Conservation (phyloP, 2,888 invertebrate genomes). For the Nebria salina region DNA sequence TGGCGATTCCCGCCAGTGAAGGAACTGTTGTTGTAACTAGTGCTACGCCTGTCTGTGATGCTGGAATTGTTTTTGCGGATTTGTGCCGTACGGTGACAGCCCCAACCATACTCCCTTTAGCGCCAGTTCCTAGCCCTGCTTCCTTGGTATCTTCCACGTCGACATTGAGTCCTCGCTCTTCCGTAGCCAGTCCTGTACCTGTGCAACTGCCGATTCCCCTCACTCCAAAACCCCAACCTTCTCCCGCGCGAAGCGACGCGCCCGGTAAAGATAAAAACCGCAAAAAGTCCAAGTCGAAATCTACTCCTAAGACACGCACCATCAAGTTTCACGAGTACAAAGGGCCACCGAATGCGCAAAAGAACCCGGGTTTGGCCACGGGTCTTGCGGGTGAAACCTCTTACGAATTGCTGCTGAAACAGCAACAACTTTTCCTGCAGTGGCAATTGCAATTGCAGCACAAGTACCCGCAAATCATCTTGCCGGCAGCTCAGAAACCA, state of each 20-base stretch:
- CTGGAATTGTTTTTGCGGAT: slow-evolving; percentile 66
- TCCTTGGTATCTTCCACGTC: slow-evolving; percentile 71
- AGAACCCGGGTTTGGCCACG: slow-evolving; percentile 69
- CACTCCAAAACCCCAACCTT: slow-evolving; percentile 63
- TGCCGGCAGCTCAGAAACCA: slow-evolving; percentile 72
- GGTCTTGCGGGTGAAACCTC: slow-evolving; percentile 76
- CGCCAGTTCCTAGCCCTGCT: slow-evolving; percentile 63
- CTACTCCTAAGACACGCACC: slow-evolving; percentile 81
- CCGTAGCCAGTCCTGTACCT: slow-evolving; percentile 70
- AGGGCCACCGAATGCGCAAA: slow-evolving; percentile 91
- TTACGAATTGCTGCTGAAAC: slow-evolving; percentile 90
- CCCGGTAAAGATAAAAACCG: slow-evolving; percentile 82
- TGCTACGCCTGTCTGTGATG: slow-evolving; percentile 54
- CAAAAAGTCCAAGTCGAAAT: slow-evolving; percentile 85
- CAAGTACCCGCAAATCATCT: slow-evolving; percentile 83
- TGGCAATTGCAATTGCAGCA: slow-evolving; percentile 85
- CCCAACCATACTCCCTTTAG: slow-evolving; percentile 65
- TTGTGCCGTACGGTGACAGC: slow-evolving; percentile 69
- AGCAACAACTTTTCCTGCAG: slow-evolving; percentile 92
- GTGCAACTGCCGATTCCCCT: slow-evolving; percentile 64
- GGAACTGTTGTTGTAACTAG: slow-evolving; percentile 59
- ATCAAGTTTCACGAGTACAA: slow-evolving; percentile 98
- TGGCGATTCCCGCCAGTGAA: slow-evolving; percentile 69
- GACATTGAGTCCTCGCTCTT: slow-evolving; percentile 74
- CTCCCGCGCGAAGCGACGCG: slow-evolving; percentile 62